Conservation (phyloP, 2,888 invertebrate species). For the Cryptocephalus primarius region DNA sequence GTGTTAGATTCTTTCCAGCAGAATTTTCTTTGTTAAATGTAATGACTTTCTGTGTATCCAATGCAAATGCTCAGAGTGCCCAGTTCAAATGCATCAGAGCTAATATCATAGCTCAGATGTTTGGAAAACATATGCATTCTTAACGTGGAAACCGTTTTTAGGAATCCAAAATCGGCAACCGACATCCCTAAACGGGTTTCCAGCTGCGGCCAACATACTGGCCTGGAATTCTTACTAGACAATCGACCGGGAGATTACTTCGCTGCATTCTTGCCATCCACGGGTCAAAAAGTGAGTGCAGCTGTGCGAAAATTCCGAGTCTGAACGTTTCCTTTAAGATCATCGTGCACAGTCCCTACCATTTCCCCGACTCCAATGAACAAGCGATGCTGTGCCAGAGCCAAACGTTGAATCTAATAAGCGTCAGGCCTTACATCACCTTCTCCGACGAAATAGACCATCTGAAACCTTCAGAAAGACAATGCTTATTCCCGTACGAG, state of each 20-base stretch:
- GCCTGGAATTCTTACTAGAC: constrained; percentile 48
- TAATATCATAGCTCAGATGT: too few relatives aligned
- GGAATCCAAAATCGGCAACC: too few relatives aligned
- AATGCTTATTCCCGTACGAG: constrained; percentile 52
- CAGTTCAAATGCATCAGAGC: too few relatives aligned
- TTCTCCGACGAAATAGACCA: constrained; percentile 48
- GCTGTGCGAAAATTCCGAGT: too few relatives aligned
- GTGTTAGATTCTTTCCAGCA: too few relatives aligned
- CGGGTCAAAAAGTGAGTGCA: constrained; percentile 45
- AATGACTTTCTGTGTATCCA: too few relatives aligned
- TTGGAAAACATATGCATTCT: too few relatives aligned
- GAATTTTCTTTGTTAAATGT: too few relatives aligned
- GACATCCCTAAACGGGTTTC: constrained; percentile 46
- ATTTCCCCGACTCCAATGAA: constrained; percentile 52
- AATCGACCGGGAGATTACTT: constrained; percentile 50
- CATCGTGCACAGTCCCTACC: constrained; percentile 52
- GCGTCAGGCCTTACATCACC: constrained; percentile 51
- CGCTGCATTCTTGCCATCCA: constrained; percentile 47
- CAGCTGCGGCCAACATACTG: constrained; percentile 59
- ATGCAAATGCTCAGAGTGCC: too few relatives aligned
- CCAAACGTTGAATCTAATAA: constrained; percentile 48
- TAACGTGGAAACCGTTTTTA: too few relatives aligned
- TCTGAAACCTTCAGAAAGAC: constrained; percentile 39
- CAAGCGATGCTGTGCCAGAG: constrained; percentile 48
- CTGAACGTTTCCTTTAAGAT: constrained; percentile 33